These are phyloP conservation scores for Caretta caretta DNA, from an alignment of 2,113 vertebrate species.

Conservation along the genomic window DNA sequence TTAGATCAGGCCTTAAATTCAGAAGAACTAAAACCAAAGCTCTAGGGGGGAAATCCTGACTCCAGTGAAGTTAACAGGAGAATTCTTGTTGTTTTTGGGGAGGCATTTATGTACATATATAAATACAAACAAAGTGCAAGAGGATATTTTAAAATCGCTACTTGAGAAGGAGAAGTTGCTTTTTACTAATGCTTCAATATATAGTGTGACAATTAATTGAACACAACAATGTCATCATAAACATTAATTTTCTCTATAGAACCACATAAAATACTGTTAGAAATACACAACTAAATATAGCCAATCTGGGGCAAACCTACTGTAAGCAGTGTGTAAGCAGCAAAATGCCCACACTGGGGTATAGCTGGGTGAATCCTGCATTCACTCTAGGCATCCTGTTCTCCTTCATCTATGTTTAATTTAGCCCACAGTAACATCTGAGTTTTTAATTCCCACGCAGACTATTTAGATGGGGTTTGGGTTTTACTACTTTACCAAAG, in stretches of 20 bases:
- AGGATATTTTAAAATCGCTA: not conserved
- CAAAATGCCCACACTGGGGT: not conserved
- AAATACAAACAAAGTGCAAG: not conserved
- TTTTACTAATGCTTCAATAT: not conserved
- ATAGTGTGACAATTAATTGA: not conserved
- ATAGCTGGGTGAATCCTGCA: not conserved
- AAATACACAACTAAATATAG: not conserved
- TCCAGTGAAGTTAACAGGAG: not conserved
- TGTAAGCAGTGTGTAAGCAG: not conserved
- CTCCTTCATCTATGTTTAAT: conserved; percentile 47
- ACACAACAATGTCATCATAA: not conserved
- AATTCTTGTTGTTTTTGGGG: not conserved
- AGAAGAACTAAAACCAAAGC: not conserved
- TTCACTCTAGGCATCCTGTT: conserved; percentile 57
- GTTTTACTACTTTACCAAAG: not conserved
- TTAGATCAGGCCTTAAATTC: not conserved
- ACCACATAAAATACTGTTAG: not conserved
- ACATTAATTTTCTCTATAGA: not conserved
- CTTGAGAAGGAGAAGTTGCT: not conserved
- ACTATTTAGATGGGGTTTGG: not conserved
- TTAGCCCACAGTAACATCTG: not conserved
- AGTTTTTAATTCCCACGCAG: not conserved
- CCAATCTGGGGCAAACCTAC: not conserved
- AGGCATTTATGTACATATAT: not conserved
- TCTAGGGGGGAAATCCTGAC: not conserved